A percentile compares a stretch with the other conserved stretches of the same genome.
Conservation (phyloP, 2,113 vertebrate species). For the Chaetodon trifascialis region DNA sequence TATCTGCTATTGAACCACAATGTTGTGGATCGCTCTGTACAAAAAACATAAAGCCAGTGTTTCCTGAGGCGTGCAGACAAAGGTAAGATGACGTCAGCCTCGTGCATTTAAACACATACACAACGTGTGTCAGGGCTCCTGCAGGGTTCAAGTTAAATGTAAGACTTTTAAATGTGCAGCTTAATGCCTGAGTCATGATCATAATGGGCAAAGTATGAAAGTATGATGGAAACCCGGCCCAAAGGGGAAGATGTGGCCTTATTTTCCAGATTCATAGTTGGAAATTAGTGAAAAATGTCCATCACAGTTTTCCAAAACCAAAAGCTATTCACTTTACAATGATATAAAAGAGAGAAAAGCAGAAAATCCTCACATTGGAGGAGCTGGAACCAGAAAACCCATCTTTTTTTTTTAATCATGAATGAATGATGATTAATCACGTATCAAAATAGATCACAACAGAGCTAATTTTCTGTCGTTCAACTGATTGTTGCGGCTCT, state of each 20-base stretch:
- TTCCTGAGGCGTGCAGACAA: slow-evolving; percentile 16
- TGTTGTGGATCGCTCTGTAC: slow-evolving; percentile 25
- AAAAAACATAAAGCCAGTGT: slow-evolving; percentile 6
- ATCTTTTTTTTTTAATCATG: too few relatives aligned
- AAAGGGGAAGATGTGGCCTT: too few relatives aligned
- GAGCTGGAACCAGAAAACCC: neutral
- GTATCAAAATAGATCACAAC: neutral
- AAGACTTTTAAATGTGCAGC: neutral
- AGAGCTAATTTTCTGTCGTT: neutral
- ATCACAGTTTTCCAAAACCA: too few relatives aligned
- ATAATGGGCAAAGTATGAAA: neutral
- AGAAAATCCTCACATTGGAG: neutral
- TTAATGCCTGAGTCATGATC: neutral
- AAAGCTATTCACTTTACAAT: neutral
- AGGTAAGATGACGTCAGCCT: slow-evolving; percentile 3
- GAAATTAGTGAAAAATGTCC: neutral
- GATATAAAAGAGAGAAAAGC: neutral
- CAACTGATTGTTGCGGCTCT: neutral
- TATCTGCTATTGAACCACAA: slow-evolving; percentile 30
- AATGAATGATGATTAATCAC: neutral
- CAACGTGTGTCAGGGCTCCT: neutral
- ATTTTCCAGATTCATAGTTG: neutral
- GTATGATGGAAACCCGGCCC: neutral
- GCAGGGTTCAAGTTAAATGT: neutral
- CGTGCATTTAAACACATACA: slow-evolving; percentile 7